Conservation (phyloP, 2,113 vertebrate species). For the Sisor rabdophorus region DNA sequence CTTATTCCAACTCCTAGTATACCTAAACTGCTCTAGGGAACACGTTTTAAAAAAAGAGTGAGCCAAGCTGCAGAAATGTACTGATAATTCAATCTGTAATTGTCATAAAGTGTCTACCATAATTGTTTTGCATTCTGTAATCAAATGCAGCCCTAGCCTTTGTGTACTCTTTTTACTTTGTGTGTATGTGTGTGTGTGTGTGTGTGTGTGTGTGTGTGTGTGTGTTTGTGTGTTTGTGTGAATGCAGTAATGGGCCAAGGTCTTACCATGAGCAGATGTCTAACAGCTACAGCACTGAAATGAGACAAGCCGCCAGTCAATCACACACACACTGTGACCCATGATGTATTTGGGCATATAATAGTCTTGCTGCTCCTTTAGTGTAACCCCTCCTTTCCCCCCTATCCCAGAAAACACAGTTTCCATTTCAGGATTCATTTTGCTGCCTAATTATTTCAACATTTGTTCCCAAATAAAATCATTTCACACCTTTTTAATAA, state of each 20-base stretch:
- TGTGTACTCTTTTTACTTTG: neutral
- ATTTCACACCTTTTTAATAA: conserved; percentile 17
- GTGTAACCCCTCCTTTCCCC: conserved; percentile 4
- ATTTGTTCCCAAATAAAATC: neutral
- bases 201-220: conserved; percentile 21
- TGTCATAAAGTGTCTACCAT: neutral
- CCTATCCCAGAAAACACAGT: neutral
- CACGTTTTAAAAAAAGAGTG: neutral
- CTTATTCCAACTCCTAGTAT: conserved; percentile 27
- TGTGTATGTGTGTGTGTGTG: conserved; percentile 29
- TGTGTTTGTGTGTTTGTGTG: conserved; percentile 41
- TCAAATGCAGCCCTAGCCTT: conserved; percentile 29
- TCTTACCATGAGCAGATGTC: conserved; percentile 77
- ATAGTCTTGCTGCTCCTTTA: conserved; percentile 20
- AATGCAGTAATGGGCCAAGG: conserved; percentile 45
- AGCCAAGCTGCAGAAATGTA: neutral
- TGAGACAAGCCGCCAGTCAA: conserved; percentile 80
- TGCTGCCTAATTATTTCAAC: conserved; percentile 7
- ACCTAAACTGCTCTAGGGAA: conserved; percentile 20
- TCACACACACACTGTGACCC: conserved; percentile 59
- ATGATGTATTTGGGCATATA: conserved; percentile 47
- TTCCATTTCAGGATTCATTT: conserved; percentile 16
- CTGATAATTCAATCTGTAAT: neutral
- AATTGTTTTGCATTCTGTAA: conserved; percentile 35
- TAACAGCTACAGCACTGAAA: conserved; percentile 80